Percentiles rank a stretch among this genome's conserved stretches.
phyloP scores from a whole-genome alignment of 2,888 invertebrate genomes.

The Agrotis clavis region DNA sequence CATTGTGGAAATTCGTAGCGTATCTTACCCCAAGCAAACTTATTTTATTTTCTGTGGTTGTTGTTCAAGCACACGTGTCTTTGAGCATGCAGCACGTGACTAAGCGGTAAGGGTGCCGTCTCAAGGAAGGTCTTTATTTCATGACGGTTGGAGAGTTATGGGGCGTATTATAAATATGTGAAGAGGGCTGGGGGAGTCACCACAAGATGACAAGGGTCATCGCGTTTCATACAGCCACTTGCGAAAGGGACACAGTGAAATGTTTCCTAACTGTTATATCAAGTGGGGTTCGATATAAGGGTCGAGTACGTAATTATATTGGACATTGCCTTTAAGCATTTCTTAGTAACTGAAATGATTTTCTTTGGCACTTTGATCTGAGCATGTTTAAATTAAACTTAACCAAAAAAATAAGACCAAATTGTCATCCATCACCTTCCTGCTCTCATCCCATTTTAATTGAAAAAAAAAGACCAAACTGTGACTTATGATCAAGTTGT shows the following conservation, averaged over 20 bases:
- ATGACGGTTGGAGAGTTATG: not conserved
- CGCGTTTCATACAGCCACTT: conserved; percentile 4
- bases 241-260: not conserved
- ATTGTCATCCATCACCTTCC: no score
- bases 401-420: no score
- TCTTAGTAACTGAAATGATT: no score
- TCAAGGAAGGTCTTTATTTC: conserved; percentile 10
- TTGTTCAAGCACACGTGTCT: not conserved
- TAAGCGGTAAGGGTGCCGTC: conserved; percentile 6
- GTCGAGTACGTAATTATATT: not conserved
- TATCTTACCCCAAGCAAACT: not conserved
- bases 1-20: no score
- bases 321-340: not conserved
- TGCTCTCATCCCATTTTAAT: no score
- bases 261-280: not conserved
- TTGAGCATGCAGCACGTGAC: not conserved
- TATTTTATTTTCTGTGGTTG: not conserved
- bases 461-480: no score
- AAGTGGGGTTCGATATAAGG: not conserved
- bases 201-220: conserved; percentile 12
- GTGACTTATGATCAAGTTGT: no score
- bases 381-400: no score
- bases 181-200: not conserved
- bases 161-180: conserved; percentile 14
- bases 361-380: no score